Percentiles rank a stretch among this genome's conserved stretches.
Evolutionary conservation across 2,797 vertebrate genomes (phyloP).

Genomic region (Gymnothorax reevesii): DNA sequence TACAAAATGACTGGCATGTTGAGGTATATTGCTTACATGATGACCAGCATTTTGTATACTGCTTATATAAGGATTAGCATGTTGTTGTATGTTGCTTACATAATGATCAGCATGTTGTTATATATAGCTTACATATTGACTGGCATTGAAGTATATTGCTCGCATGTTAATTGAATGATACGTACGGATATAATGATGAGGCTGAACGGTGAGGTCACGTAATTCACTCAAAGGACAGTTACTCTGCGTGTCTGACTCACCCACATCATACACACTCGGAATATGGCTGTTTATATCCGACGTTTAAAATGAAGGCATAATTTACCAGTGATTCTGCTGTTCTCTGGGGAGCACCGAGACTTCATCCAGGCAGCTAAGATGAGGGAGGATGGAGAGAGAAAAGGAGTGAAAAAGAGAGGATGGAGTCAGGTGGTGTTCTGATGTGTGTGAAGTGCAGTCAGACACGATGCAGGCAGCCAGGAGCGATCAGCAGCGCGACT

Average conservation of each 20-base stretch:
- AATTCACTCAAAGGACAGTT: not conserved
- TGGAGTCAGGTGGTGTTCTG: not conserved
- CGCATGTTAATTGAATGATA: too few relatives aligned
- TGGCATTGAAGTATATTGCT: too few relatives aligned
- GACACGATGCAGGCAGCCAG: not conserved
- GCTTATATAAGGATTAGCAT: too few relatives aligned
- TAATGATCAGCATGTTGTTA: too few relatives aligned
- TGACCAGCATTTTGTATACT: too few relatives aligned
- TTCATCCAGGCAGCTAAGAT: constrained; percentile 95
- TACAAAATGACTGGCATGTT: too few relatives aligned
- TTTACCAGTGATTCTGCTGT: constrained; percentile 73
- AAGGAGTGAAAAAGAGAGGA: not conserved
- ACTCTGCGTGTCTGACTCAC: not conserved
- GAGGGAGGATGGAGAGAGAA: constrained; percentile 22
- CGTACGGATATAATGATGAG: not conserved
- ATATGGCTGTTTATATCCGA: not conserved
- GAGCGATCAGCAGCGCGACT: too few relatives aligned
- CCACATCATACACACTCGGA: not conserved
- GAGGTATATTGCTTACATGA: too few relatives aligned
- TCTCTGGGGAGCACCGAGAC: constrained; percentile 77
- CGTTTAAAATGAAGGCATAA: not conserved
- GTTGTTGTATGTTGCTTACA: too few relatives aligned
- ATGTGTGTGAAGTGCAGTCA: not conserved
- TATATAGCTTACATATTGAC: too few relatives aligned
- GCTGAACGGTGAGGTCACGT: not conserved